Percentiles rank a stretch among this genome's conserved stretches.
These are phyloP conservation scores for Parauchenoglanis ngamensis DNA, from an alignment of 2,797 vertebrate species.

Conservation along the genomic window DNA sequence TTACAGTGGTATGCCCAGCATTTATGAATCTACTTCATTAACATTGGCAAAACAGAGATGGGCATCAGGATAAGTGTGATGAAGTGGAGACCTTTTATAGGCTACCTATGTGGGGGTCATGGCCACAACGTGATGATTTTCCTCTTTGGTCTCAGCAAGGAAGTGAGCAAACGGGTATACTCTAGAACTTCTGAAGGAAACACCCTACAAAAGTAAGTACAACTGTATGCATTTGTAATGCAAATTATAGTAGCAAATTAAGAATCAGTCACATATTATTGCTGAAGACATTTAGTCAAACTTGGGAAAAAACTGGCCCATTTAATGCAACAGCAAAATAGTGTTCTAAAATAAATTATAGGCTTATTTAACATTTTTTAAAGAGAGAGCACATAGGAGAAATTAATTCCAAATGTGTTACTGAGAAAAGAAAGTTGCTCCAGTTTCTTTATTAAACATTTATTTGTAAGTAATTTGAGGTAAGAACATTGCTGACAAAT, in stretches of 20 bases:
- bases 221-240: no score
- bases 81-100: not conserved
- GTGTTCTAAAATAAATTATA: not conserved
- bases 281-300: not conserved
- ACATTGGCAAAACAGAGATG: not conserved
- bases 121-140: not conserved
- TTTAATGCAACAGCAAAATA: no score
- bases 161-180: not conserved
- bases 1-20: not conserved
- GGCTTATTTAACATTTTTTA: not conserved
- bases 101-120: not conserved
- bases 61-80: not conserved
- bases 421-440: constrained; percentile 8
- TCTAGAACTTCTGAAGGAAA: not conserved
- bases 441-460: constrained; percentile 44
- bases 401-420: constrained; percentile 10
- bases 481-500: constrained; percentile 54
- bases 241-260: no score
- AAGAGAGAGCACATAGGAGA: not conserved
- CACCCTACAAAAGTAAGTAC: not conserved
- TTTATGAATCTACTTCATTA: not conserved
- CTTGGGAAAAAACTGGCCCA: no score
- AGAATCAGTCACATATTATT: not conserved
- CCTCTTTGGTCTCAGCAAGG: not conserved
- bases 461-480: constrained; percentile 54